Conservation (phyloP, 2,797 vertebrate genomes). For the Spondyliosoma cantharus region DNA sequence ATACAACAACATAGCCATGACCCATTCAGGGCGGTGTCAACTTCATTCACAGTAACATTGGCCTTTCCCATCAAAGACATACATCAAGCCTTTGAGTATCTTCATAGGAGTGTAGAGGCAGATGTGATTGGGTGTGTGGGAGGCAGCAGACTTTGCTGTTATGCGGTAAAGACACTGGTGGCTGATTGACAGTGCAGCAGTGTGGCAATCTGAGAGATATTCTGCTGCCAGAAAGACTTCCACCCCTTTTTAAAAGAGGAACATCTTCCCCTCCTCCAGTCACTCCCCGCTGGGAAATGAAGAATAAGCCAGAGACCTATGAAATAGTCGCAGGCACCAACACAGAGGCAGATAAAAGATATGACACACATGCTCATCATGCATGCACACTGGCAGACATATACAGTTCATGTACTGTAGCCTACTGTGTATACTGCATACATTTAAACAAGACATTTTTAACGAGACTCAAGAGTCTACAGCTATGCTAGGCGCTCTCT, state of each 20-base stretch:
- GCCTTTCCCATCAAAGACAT: conserved; percentile 58
- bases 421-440: no score
- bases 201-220: conserved; percentile 58
- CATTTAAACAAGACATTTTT: background rate
- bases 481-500: background rate
- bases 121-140: conserved; percentile 45
- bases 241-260: conserved; percentile 36
- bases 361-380: background rate
- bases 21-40: conserved; percentile 67
- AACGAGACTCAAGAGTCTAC: background rate
- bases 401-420: background rate
- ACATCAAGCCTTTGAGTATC: conserved; percentile 52
- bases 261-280: conserved; percentile 14
- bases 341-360: background rate
- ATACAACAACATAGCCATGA: conserved; percentile 67
- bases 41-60: conserved; percentile 54
- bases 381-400: background rate
- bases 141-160: conserved; percentile 18
- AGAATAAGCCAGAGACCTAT: conserved; percentile 10
- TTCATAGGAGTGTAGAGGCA: conserved; percentile 30
- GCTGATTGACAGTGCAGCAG: conserved; percentile 69
- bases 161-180: conserved; percentile 31
- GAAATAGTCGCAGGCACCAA: conserved; percentile 4
- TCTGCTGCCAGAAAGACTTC: conserved; percentile 54
- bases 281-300: conserved; percentile 21